phyloP scores from a whole-genome alignment of 1,140 invertebrate species.

The Drosophila tropicalis region DNA sequence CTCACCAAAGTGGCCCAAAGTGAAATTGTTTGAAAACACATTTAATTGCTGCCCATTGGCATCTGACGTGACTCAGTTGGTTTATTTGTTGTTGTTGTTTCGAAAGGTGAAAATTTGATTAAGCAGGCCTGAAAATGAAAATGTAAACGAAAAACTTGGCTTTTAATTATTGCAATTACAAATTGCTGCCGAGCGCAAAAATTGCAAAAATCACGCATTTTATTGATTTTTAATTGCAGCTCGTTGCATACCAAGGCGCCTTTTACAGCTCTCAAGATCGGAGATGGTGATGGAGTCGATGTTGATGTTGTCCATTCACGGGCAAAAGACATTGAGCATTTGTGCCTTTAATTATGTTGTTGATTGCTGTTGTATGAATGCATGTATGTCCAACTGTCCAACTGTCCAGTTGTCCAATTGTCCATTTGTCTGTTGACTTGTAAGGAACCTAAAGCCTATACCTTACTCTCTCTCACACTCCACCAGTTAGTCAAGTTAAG shows the following conservation, averaged over 20 bases:
- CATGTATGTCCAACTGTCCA: slow-evolving; percentile 16
- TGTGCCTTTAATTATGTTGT: slow-evolving; percentile 81
- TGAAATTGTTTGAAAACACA: slow-evolving; percentile 61
- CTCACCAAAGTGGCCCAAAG: slow-evolving; percentile 16
- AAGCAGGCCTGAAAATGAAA: slow-evolving; percentile 20
- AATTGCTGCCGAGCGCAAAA: slow-evolving; percentile 73
- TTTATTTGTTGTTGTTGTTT: slow-evolving; percentile 14
- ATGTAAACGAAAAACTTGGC: slow-evolving; percentile 12
- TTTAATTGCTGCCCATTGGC: slow-evolving; percentile 62
- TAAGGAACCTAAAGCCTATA: slow-evolving; percentile 51
- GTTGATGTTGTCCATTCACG: slow-evolving; percentile 6
- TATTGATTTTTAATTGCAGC: slow-evolving; percentile 82
- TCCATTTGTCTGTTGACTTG: slow-evolving; percentile 64
- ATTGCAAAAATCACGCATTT: slow-evolving; percentile 81
- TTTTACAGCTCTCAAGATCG: slow-evolving; percentile 17
- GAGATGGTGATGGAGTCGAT: slow-evolving; percentile 38
- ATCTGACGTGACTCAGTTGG: slow-evolving; percentile 40
- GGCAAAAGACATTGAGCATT: slow-evolving; percentile 52
- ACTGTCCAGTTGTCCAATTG: slow-evolving; percentile 32
- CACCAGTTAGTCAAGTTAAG: slow-evolving; percentile 80
- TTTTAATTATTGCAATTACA: slow-evolving; percentile 80
- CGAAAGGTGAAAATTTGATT: slow-evolving; percentile 79
- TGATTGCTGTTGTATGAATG: slow-evolving; percentile 53
- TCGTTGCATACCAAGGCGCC: slow-evolving; percentile 72
- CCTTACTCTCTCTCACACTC: slow-evolving; percentile 18